phyloP scores from a whole-genome alignment of 1,140 invertebrate genomes.

The Ladona fulva region DNA sequence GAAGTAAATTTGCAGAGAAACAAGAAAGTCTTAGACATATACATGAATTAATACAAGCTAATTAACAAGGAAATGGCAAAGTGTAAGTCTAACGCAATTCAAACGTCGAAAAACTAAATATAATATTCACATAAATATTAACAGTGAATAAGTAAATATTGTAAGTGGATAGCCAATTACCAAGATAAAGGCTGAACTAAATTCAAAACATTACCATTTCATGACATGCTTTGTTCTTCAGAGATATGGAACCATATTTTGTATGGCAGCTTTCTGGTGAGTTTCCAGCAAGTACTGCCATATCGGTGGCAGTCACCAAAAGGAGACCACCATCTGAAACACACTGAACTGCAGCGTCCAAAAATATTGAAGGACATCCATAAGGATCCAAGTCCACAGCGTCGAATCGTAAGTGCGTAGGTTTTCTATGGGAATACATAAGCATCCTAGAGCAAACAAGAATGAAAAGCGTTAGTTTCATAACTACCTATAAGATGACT shows the following conservation, averaged over 20 bases:
- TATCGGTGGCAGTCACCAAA: slow-evolving; percentile 96
- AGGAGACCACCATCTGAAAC: slow-evolving; percentile 69
- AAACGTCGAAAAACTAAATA: no score
- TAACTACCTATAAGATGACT: neutral
- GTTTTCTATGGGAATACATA: slow-evolving; percentile 67
- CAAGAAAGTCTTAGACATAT: neutral
- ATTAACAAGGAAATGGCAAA: slow-evolving; percentile 12
- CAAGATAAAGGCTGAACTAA: no score
- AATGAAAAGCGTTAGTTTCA: slow-evolving; percentile 10
- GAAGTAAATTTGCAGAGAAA: no score
- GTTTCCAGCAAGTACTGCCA: slow-evolving; percentile 95
- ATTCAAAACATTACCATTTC: slow-evolving; percentile 64
- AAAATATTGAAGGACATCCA: slow-evolving; percentile 85
- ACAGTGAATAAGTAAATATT: no score
- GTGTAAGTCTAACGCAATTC: no score
- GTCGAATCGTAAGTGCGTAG: slow-evolving; percentile 51
- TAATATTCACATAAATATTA: no score
- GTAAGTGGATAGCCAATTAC: no score
- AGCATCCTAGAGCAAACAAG: slow-evolving; percentile 52
- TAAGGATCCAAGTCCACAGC: slow-evolving; percentile 96
- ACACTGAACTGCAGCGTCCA: slow-evolving; percentile 84
- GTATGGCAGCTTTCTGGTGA: slow-evolving; percentile 85
- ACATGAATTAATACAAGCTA: slow-evolving; percentile 15
- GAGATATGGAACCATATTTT: slow-evolving; percentile 88
- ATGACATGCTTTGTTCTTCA: slow-evolving; percentile 84